Evolutionary conservation across 2,113 vertebrate species (phyloP).

Genomic region (Eublepharis macularius): DNA sequence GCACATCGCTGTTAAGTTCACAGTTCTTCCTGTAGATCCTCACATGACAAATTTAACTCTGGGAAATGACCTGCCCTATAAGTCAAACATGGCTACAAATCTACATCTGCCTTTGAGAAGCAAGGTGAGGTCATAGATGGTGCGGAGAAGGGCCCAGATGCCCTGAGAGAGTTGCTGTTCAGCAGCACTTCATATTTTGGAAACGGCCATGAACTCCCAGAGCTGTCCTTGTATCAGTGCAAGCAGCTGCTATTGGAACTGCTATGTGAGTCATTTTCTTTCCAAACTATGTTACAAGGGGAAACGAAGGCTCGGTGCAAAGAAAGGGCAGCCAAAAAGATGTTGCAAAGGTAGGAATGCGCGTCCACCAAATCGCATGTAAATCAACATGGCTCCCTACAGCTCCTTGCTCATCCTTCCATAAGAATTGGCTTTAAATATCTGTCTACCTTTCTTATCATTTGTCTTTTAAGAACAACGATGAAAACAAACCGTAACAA

Average conservation of each 20-base stretch:
- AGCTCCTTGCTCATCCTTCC: constrained; percentile 37
- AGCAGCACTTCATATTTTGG: constrained; percentile 32
- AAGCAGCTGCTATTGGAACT: constrained; percentile 64
- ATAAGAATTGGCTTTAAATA: constrained; percentile 4
- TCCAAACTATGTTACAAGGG: constrained; percentile 61
- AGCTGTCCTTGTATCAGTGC: neutral
- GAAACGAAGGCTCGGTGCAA: constrained; percentile 54
- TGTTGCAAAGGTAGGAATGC: constrained; percentile 25
- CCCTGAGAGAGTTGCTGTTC: neutral
- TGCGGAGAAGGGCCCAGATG: neutral
- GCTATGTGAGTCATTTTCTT: constrained; percentile 9
- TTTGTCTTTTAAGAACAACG: neutral
- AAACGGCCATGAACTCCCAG: constrained; percentile 53
- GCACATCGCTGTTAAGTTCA: neutral
- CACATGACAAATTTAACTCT: neutral
- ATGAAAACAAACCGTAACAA: neutral
- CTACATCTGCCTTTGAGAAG: neutral
- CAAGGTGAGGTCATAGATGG: neutral
- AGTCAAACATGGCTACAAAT: neutral
- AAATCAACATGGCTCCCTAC: constrained; percentile 38
- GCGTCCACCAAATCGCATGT: neutral
- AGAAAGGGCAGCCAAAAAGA: constrained; percentile 67
- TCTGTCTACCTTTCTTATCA: neutral
- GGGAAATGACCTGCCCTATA: neutral
- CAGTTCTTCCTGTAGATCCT: neutral